A percentile compares a stretch with the other conserved stretches of the same genome.
phyloP scores from a whole-genome alignment of 2,113 vertebrate genomes.

The Erythrolamprus reginae region DNA sequence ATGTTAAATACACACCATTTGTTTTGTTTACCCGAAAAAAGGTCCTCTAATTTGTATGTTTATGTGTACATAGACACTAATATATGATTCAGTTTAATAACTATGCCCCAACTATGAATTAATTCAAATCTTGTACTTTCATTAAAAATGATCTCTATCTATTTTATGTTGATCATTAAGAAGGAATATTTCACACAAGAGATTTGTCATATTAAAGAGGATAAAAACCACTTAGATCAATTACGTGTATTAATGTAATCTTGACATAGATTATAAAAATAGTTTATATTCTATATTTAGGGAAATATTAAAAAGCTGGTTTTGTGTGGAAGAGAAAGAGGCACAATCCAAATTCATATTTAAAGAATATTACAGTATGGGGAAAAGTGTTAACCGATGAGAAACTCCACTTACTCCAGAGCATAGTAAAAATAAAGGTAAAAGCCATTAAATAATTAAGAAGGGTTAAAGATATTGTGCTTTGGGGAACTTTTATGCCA shows the following conservation, averaged over 20 bases:
- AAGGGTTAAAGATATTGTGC: conserved; percentile 18
- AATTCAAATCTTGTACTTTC: conserved; percentile 82
- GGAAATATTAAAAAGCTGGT: conserved; percentile 70
- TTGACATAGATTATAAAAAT: conserved; percentile 80
- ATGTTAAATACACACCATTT: background rate
- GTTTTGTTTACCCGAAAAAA: conserved; percentile 11
- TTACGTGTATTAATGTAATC: conserved; percentile 82
- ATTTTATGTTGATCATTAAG: conserved; percentile 87
- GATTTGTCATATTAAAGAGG: conserved; percentile 84
- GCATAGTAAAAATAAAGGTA: conserved; percentile 26
- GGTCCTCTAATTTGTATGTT: conserved; percentile 18
- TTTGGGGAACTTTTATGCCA: conserved; percentile 13
- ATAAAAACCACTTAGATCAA: conserved; percentile 83
- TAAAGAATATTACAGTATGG: conserved; percentile 27
- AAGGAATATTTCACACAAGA: conserved; percentile 83
- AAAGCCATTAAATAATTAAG: conserved; percentile 25
- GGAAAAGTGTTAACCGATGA: conserved; percentile 28
- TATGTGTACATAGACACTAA: conserved; percentile 24
- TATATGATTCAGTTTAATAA: conserved; percentile 66
- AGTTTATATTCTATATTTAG: conserved; percentile 72
- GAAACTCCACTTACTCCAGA: background rate
- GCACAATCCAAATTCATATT: conserved; percentile 48
- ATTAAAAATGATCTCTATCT: conserved; percentile 85
- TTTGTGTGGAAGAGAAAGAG: conserved; percentile 45
- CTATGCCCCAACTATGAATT: conserved; percentile 73